Evolutionary conservation across 2,113 vertebrate species (phyloP).

Genomic region (Seriola aureovittata): DNA sequence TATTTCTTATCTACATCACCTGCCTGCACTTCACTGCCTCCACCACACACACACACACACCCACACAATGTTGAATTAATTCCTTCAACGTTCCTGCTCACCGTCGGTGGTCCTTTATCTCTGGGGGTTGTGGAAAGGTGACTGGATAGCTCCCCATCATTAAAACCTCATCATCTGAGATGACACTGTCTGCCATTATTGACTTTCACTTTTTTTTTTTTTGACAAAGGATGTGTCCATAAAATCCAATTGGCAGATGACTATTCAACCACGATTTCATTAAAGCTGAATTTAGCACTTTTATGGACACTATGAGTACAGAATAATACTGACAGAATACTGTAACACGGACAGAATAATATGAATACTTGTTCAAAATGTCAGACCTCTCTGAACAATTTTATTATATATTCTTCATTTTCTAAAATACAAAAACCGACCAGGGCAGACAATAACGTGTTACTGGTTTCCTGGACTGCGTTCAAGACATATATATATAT

Average conservation of each 20-base stretch:
- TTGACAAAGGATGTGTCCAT: conserved; percentile 45
- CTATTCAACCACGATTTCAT: conserved; percentile 56
- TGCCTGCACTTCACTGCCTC: conserved; percentile 21
- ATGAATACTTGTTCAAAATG: conserved; percentile 9
- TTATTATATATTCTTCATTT: conserved; percentile 28
- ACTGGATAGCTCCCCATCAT: conserved; percentile 73
- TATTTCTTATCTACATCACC: conserved; percentile 49
- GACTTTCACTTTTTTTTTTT: conserved; percentile 60
- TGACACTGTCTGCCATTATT: conserved; percentile 72
- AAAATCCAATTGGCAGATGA: conserved; percentile 64
- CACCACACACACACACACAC: conserved; percentile 9
- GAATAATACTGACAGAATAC: conserved; percentile 36
- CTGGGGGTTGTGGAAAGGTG: conserved; percentile 69
- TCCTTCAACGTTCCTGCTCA: conserved; percentile 50
- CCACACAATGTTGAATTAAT: conserved; percentile 68
- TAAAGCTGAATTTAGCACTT: conserved; percentile 56
- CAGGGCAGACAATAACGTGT: background rate
- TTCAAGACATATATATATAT: conserved; percentile 4
- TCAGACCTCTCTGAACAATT: conserved; percentile 11
- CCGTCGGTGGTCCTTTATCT: conserved; percentile 71
- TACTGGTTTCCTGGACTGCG: conserved; percentile 29
- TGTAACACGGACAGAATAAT: conserved; percentile 30
- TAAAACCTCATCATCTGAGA: conserved; percentile 79
- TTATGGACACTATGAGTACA: conserved; percentile 39
- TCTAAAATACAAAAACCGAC: conserved; percentile 1